Conservation (phyloP, 2,888 invertebrate species). For the Entomobrya proxima region DNA sequence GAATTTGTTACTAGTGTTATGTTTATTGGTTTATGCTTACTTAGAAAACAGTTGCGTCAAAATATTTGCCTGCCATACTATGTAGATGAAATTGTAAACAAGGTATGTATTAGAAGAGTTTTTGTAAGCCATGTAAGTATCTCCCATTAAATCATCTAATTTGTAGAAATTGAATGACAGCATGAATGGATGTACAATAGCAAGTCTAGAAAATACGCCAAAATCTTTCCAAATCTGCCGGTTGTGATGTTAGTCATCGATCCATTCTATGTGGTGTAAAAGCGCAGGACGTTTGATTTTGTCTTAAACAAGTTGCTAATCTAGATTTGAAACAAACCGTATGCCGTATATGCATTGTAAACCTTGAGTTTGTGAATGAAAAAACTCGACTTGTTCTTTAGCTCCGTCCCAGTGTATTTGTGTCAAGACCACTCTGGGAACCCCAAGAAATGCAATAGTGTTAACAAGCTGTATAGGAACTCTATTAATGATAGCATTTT, state of each 20-base stretch:
- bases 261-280: neutral
- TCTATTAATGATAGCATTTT: neutral
- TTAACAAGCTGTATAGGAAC: constrained; percentile 4
- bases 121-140: neutral
- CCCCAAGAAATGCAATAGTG: constrained; percentile 34
- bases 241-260: constrained; percentile 60
- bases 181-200: neutral
- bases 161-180: neutral
- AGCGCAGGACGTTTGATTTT: constrained; percentile 36
- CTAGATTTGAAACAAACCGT: neutral
- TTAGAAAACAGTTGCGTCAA: constrained; percentile 25
- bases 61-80: constrained; percentile 44
- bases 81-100: neutral
- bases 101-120: neutral
- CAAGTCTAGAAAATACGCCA: neutral
- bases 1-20: neutral
- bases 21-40: neutral
- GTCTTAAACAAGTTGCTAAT: neutral
- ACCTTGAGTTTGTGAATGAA: neutral
- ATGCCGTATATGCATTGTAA: neutral
- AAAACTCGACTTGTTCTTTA: neutral
- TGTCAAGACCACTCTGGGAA: neutral
- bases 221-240: constrained; percentile 29
- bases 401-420: neutral
- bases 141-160: neutral